Evolutionary conservation across 2,113 vertebrate genomes (phyloP).

Genomic region (Aspiorhynchus laticeps): DNA sequence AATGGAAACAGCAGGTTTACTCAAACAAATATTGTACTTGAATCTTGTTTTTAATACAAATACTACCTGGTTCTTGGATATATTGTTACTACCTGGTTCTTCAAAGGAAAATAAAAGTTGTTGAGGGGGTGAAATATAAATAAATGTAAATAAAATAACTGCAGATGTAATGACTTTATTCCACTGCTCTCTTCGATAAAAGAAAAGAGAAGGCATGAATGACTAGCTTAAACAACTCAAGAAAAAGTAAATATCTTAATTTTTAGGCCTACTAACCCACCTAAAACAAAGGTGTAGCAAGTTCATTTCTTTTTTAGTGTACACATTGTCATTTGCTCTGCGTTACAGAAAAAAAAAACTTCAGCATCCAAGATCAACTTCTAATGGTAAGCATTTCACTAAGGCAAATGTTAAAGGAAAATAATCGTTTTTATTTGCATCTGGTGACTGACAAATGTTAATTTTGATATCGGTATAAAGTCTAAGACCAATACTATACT

Average conservation of each 20-base stretch:
- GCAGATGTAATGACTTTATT: neutral
- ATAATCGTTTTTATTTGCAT: no score
- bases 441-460: no score
- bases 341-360: no score
- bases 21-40: neutral
- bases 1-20: neutral
- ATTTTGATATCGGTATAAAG: neutral
- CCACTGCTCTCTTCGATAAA: neutral
- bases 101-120: neutral
- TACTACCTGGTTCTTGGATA: neutral
- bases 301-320: no score
- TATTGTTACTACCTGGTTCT: neutral
- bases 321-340: no score
- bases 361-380: no score
- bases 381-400: no score
- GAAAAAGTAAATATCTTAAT: neutral
- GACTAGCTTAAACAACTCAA: neutral
- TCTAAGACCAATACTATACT: neutral
- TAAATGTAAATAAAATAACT: neutral
- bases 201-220: no score
- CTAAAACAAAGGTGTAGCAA: no score
- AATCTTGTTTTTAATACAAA: neutral
- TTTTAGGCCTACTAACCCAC: no score
- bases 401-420: no score
- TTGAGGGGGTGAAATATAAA: neutral